phyloP scores from a whole-genome alignment of 1,140 invertebrate species.

The Sarcophaga bullata region DNA sequence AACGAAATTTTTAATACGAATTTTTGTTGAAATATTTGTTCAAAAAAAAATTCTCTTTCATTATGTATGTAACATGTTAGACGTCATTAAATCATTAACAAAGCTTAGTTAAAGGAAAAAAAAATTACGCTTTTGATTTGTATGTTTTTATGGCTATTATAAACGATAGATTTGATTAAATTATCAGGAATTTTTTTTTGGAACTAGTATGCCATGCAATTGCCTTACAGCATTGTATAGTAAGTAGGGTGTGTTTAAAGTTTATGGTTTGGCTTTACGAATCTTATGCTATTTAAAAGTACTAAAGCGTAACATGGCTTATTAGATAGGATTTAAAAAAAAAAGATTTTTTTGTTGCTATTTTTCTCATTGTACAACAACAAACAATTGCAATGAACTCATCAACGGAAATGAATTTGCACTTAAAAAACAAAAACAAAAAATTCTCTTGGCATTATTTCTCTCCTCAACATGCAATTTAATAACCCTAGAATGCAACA shows the following conservation, averaged over 20 bases:
- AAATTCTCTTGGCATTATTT: neutral
- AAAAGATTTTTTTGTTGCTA: neutral
- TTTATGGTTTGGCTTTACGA: neutral
- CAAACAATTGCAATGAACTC: neutral
- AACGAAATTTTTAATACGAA: too few species aligned
- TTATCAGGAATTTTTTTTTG: too few species aligned
- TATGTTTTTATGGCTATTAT: neutral
- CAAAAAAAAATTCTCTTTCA: too few species aligned
- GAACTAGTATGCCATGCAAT: neutral
- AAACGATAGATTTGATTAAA: neutral
- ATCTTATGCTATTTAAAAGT: neutral
- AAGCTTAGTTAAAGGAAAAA: too few species aligned
- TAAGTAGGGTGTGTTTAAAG: neutral
- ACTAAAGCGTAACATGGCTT: slow-evolving; percentile 15
- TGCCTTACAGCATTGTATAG: neutral
- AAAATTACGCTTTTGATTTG: too few species aligned
- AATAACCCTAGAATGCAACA: neutral
- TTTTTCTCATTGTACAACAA: neutral
- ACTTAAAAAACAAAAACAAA: neutral
- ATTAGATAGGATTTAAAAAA: neutral
- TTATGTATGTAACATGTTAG: too few species aligned
- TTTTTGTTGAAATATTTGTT: too few species aligned
- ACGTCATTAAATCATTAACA: too few species aligned
- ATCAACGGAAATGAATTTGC: slow-evolving; percentile 13
- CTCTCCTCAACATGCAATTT: slow-evolving; percentile 7